phyloP scores from a whole-genome alignment of 2,797 vertebrate genomes.

The Sylvilagus floridanus region DNA sequence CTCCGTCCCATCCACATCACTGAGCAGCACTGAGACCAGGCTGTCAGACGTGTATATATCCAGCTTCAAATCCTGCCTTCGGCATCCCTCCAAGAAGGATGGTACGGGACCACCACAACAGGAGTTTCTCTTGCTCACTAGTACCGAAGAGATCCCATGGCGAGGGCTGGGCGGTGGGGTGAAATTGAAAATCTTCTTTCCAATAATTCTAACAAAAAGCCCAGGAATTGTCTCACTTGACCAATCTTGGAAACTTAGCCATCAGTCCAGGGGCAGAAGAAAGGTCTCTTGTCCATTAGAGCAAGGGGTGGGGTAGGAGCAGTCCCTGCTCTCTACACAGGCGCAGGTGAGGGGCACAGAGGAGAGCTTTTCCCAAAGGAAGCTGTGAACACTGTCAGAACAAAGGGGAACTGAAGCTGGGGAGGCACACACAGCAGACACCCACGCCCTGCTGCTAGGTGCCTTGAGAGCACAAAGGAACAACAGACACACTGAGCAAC shows the following conservation, averaged over 20 bases:
- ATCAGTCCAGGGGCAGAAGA: background rate
- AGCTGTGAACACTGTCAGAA: background rate
- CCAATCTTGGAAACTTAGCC: background rate
- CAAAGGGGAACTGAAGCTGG: background rate
- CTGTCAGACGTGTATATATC: background rate
- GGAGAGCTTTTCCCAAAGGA: background rate
- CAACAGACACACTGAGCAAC: background rate
- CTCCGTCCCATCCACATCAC: background rate
- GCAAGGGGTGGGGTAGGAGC: background rate
- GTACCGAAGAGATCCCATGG: background rate
- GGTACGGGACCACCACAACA: background rate
- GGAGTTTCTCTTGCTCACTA: background rate
- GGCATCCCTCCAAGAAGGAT: background rate
- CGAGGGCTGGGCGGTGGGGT: background rate
- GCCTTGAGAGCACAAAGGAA: background rate
- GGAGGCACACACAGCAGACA: background rate
- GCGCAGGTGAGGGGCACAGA: background rate
- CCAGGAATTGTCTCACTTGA: background rate
- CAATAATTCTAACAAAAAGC: constrained; percentile 16
- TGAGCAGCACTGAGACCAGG: background rate
- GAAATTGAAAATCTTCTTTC: background rate
- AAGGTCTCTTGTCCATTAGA: background rate
- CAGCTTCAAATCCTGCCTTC: background rate
- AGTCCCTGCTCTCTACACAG: background rate
- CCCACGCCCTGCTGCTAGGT: background rate